Conservation (phyloP, 2,113 vertebrate species). For the Microtus ochrogaster region DNA sequence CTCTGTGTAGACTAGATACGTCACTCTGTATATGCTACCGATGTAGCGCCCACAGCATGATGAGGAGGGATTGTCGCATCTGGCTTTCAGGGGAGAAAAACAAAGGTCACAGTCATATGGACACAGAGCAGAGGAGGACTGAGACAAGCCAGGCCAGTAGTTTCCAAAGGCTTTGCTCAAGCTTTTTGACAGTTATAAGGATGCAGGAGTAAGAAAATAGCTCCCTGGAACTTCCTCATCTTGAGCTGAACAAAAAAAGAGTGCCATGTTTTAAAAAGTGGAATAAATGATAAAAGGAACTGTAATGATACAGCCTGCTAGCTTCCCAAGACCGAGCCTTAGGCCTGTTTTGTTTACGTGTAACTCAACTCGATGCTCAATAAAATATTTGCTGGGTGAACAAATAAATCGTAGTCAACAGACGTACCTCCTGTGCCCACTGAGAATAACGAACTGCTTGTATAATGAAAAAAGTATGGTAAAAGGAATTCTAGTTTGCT, state of each 20-base stretch:
- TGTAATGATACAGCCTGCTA: not conserved
- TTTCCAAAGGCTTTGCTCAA: not conserved
- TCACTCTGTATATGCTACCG: not conserved
- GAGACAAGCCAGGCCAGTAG: not conserved
- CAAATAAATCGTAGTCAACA: not conserved
- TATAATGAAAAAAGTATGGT: not conserved
- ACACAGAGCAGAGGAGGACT: not conserved
- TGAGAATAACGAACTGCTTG: not conserved
- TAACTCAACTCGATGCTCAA: not conserved
- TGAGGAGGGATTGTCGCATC: not conserved
- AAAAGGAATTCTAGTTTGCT: not conserved
- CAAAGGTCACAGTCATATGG: not conserved
- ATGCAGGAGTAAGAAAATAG: not conserved
- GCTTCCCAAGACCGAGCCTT: not conserved
- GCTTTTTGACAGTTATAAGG: conserved; percentile 8
- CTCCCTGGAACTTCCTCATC: not conserved
- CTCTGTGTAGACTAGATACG: not conserved
- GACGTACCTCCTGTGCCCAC: not conserved
- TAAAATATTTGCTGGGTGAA: not conserved
- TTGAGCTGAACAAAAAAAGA: not conserved
- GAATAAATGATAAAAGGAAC: not conserved
- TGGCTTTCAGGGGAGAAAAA: conserved; percentile 30
- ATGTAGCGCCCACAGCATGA: not conserved
- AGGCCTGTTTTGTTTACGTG: not conserved
- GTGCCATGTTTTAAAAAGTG: too few species aligned